Evolutionary conservation across 2,113 vertebrate species (phyloP).

Genomic region (Delphinapterus leucas): DNA sequence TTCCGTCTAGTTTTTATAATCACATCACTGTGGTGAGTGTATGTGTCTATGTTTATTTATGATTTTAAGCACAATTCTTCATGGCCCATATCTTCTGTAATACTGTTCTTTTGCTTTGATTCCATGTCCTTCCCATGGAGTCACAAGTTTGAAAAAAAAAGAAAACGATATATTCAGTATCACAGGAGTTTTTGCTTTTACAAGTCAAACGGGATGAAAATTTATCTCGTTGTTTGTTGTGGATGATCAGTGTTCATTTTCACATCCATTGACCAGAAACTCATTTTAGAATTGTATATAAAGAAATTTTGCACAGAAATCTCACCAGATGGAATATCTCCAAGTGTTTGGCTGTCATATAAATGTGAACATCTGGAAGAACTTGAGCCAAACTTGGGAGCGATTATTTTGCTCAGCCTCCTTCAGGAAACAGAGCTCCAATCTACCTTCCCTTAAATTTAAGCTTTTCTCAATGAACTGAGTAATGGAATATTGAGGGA

Average conservation of each 20-base stretch:
- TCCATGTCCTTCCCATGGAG: background rate
- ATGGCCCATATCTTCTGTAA: background rate
- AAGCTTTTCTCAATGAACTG: slow-evolving; percentile 74
- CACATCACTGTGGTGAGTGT: background rate
- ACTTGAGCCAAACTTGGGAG: slow-evolving; percentile 37
- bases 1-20: background rate
- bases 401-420: slow-evolving; percentile 47
- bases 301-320: background rate
- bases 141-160: background rate
- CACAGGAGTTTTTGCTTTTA: slow-evolving; percentile 3
- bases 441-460: slow-evolving; percentile 39
- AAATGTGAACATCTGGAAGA: slow-evolving; percentile 47
- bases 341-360: slow-evolving; percentile 32
- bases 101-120: slow-evolving; percentile 39
- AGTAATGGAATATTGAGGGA: slow-evolving; percentile 70
- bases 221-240: background rate
- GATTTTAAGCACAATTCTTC: slow-evolving; percentile 13
- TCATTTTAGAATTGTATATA: background rate
- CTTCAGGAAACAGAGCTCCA: slow-evolving; percentile 46
- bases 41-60: background rate
- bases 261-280: background rate
- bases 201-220: slow-evolving; percentile 26
- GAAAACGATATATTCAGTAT: background rate
- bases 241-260: slow-evolving; percentile 4
- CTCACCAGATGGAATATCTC: background rate